Percentiles rank a stretch among this genome's conserved stretches.
Evolutionary conservation across 2,797 vertebrate genomes (phyloP).

Genomic region (Takifugu ocellatus): DNA sequence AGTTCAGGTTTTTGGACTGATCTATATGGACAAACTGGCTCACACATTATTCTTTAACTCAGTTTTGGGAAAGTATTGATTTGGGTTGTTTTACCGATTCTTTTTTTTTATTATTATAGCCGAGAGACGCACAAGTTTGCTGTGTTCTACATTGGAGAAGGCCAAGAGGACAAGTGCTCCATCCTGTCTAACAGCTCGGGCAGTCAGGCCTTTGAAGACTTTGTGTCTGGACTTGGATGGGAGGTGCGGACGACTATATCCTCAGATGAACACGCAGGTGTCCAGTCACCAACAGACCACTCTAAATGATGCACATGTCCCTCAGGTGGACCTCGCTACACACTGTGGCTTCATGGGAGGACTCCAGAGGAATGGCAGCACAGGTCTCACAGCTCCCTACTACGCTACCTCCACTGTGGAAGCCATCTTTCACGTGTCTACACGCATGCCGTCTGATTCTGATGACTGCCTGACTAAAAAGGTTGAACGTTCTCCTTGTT

Average conservation of each 20-base stretch:
- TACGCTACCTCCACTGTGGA: constrained; percentile 96
- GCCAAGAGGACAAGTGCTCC: constrained; percentile 97
- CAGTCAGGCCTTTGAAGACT: constrained; percentile 95
- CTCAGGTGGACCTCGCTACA: constrained; percentile 91
- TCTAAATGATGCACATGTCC: neutral
- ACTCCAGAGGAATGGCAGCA: constrained; percentile 97
- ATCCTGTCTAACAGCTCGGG: constrained; percentile 91
- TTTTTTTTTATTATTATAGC: constrained; percentile 59
- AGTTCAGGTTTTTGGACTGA: neutral
- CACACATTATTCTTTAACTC: neutral
- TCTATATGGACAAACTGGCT: neutral
- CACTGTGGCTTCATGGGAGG: constrained; percentile 99
- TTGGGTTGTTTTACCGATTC: neutral
- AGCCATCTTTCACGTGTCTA: constrained; percentile 98
- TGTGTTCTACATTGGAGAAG: constrained; percentile 96
- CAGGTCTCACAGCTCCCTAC: constrained; percentile 93
- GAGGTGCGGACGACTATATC: constrained; percentile 78
- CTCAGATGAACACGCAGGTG: constrained; percentile 9
- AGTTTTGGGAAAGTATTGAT: neutral
- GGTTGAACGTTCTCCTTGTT: constrained; percentile 63
- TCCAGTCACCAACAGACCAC: neutral
- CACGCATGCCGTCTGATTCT: constrained; percentile 92
- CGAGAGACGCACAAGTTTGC: constrained; percentile 98
- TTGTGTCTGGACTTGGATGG: constrained; percentile 97
- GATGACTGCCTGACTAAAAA: constrained; percentile 97